Conservation (phyloP, 1,140 invertebrate species). For the Diploscapter pachys region DNA sequence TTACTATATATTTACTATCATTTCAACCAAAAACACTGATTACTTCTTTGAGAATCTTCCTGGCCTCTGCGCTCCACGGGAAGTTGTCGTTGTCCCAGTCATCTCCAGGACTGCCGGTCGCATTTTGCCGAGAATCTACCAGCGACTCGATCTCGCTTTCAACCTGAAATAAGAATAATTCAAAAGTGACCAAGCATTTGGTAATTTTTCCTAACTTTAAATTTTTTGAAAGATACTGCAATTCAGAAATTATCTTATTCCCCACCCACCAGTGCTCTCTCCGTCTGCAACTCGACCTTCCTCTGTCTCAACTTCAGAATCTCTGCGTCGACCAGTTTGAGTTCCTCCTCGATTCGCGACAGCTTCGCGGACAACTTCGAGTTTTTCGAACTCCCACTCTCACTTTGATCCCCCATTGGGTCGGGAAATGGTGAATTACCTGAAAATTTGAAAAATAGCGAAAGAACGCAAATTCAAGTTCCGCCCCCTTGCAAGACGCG, state of each 20-base stretch:
- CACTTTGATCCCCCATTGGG: too few relatives aligned
- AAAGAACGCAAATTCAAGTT: too few relatives aligned
- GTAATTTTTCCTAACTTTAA: background rate
- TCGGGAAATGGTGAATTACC: too few relatives aligned
- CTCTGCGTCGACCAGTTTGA: constrained; percentile 23
- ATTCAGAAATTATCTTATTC: too few relatives aligned
- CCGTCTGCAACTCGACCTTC: constrained; percentile 18
- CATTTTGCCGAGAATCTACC: constrained; percentile 19
- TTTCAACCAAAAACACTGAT: background rate
- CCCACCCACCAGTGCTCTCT: constrained; percentile 11
- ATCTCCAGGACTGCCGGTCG: constrained; percentile 22
- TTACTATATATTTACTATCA: background rate
- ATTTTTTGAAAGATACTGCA: background rate
- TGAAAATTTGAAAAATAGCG: too few relatives aligned
- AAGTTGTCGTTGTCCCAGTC: constrained; percentile 44
- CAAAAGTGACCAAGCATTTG: too few relatives aligned
- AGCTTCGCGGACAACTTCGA: constrained; percentile 38
- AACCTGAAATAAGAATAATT: too few relatives aligned
- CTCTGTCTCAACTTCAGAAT: constrained; percentile 23
- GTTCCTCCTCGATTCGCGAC: constrained; percentile 28
- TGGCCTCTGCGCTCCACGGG: constrained; percentile 40
- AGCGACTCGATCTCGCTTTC: constrained; percentile 25
- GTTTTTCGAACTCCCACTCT: too few relatives aligned
- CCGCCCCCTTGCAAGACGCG: too few relatives aligned
- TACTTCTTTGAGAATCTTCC: constrained; percentile 64